These are phyloP conservation scores for Falco punctatus DNA, from an alignment of 2,113 vertebrate genomes.

Conservation along the genomic window DNA sequence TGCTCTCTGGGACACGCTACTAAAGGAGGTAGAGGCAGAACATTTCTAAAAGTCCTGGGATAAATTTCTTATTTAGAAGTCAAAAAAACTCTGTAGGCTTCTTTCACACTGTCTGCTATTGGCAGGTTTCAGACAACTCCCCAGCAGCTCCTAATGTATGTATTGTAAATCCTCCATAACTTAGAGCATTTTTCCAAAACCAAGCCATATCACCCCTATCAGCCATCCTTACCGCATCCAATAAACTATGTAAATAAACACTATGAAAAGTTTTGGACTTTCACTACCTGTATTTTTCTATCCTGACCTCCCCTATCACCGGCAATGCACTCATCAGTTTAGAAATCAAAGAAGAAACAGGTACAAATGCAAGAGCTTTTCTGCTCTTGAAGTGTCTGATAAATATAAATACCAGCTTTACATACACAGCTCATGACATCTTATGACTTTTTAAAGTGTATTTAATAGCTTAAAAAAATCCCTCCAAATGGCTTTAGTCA, in stretches of 20 bases:
- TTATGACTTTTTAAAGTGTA: conserved; percentile 61
- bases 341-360: conserved; percentile 40
- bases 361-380: conserved; percentile 46
- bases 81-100: not conserved
- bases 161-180: not conserved
- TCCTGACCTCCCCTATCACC: conserved; percentile 34
- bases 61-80: not conserved
- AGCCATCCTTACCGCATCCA: not conserved
- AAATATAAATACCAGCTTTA: conserved; percentile 68
- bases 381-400: conserved; percentile 55
- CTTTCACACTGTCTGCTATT: not conserved
- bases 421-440: conserved; percentile 34
- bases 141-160: not conserved
- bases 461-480: conserved; percentile 31
- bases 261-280: conserved; percentile 5
- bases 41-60: not conserved
- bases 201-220: not conserved
- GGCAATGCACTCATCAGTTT: conserved; percentile 46
- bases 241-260: conserved; percentile 60
- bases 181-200: not conserved
- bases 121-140: not conserved
- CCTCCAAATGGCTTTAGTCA: conserved; percentile 45
- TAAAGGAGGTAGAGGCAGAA: not conserved
- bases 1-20: not conserved
- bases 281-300: conserved; percentile 32